Conservation (phyloP, 2,888 invertebrate genomes). For the Cordilura impudica region DNA sequence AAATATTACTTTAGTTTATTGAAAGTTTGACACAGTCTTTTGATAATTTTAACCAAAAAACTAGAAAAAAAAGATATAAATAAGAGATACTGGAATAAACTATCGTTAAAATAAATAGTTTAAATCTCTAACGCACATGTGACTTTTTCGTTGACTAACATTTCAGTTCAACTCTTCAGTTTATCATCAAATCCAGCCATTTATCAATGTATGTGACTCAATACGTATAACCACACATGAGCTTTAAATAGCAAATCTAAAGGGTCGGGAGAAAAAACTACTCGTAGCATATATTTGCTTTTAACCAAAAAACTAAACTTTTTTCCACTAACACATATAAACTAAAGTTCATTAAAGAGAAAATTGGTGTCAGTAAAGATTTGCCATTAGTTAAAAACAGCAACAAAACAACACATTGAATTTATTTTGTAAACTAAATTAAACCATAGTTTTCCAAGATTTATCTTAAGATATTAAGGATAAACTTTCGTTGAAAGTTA, state of each 20-base stretch:
- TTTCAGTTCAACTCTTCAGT: conserved; percentile 60
- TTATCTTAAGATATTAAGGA: too few relatives aligned
- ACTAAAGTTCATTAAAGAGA: conserved; percentile 47
- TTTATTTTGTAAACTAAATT: not conserved
- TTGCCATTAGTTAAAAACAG: conserved; percentile 19
- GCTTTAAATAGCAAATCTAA: not conserved
- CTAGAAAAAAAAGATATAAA: not conserved
- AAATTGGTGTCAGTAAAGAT: conserved; percentile 52
- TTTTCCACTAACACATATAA: not conserved
- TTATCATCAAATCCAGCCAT: conserved; percentile 62
- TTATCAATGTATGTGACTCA: conserved; percentile 58
- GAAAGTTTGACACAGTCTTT: conserved; percentile 56
- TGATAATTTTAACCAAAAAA: conserved; percentile 48
- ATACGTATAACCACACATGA: not conserved
- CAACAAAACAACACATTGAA: not conserved
- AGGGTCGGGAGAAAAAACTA: too few relatives aligned
- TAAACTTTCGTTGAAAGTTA: too few relatives aligned
- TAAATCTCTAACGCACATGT: conserved; percentile 62
- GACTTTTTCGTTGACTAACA: conserved; percentile 59
- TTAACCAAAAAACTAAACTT: conserved; percentile 17
- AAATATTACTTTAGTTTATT: conserved; percentile 53
- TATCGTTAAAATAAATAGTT: conserved; percentile 64
- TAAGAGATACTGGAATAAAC: not conserved
- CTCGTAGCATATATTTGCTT: conserved; percentile 13
- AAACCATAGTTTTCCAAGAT: not conserved